phyloP scores from a whole-genome alignment of 2,888 invertebrate species.

The Holacanthella duospinosa region DNA sequence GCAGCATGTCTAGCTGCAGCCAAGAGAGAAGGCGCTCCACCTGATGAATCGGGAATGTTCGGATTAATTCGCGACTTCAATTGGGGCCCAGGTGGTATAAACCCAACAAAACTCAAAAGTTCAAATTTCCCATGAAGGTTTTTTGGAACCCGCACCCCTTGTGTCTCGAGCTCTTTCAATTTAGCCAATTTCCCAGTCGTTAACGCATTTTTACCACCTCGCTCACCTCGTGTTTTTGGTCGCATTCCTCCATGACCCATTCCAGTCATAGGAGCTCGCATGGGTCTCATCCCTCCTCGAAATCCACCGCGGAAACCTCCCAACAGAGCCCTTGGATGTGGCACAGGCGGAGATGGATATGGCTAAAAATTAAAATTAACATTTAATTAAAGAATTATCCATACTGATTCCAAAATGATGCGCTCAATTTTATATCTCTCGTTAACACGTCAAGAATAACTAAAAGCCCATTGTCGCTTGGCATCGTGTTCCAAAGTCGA shows the following conservation, averaged over 20 bases:
- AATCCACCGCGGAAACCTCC: neutral
- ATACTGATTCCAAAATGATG: neutral
- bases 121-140: neutral
- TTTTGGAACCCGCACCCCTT: neutral
- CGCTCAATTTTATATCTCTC: no score
- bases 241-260: neutral
- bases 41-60: neutral
- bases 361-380: neutral
- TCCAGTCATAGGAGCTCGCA: neutral
- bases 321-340: neutral
- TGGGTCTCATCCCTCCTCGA: neutral
- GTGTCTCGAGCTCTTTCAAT: neutral
- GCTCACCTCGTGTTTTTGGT: slow-evolving; percentile 4
- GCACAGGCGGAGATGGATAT: slow-evolving; percentile 6
- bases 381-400: neutral
- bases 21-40: slow-evolving; percentile 1
- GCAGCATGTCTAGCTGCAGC: neutral
- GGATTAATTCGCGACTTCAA: neutral
- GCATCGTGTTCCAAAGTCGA: no score
- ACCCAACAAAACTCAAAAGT: neutral
- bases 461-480: neutral
- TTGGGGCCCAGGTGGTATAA: neutral
- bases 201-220: slow-evolving; percentile 5
- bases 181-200: slow-evolving; percentile 2
- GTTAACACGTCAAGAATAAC: neutral